A percentile compares a stretch with the other conserved stretches of the same genome.
Evolutionary conservation across 2,113 vertebrate species (phyloP).

Genomic region (Siniperca knerii): DNA sequence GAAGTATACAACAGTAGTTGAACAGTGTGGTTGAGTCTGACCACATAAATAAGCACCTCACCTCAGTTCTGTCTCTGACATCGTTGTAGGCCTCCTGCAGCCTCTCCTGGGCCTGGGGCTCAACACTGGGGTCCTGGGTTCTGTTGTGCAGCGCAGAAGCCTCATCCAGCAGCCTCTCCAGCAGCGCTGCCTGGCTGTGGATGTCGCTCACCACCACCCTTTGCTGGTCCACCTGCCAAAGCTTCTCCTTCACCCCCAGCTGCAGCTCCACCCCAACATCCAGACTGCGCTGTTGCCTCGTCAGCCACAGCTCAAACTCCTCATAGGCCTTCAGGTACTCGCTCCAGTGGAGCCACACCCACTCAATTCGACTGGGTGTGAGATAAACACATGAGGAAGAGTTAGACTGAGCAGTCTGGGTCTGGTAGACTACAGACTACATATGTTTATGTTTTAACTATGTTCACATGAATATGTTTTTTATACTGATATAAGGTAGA

Average conservation of each 20-base stretch:
- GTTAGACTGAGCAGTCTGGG: not conserved
- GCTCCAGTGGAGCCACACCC: slow-evolving; percentile 98
- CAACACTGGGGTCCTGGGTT: slow-evolving; percentile 91
- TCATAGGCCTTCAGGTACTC: slow-evolving; percentile 93
- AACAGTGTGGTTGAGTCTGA: not conserved
- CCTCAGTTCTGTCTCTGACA: slow-evolving; percentile 88
- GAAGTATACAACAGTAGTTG: not conserved
- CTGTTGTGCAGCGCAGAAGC: slow-evolving; percentile 87
- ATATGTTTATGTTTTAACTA: not conserved
- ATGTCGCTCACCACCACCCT: slow-evolving; percentile 87
- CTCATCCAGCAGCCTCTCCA: slow-evolving; percentile 93
- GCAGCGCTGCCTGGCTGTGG: slow-evolving; percentile 83
- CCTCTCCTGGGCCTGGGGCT: slow-evolving; percentile 85
- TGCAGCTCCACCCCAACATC: slow-evolving; percentile 89
- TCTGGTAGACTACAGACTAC: not conserved
- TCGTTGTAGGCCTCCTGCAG: slow-evolving; percentile 88
- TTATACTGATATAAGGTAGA: too few species aligned
- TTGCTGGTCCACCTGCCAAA: slow-evolving; percentile 92
- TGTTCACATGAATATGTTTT: not conserved
- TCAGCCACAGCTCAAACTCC: slow-evolving; percentile 91
- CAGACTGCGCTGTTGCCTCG: slow-evolving; percentile 84
- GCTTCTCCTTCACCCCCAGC: slow-evolving; percentile 92
- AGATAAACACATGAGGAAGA: slow-evolving; percentile 15
- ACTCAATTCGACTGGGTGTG: slow-evolving; percentile 92
- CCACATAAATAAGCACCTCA: slow-evolving; percentile 58